Conservation (phyloP, 2,888 invertebrate genomes). For the Thecophora atra region DNA sequence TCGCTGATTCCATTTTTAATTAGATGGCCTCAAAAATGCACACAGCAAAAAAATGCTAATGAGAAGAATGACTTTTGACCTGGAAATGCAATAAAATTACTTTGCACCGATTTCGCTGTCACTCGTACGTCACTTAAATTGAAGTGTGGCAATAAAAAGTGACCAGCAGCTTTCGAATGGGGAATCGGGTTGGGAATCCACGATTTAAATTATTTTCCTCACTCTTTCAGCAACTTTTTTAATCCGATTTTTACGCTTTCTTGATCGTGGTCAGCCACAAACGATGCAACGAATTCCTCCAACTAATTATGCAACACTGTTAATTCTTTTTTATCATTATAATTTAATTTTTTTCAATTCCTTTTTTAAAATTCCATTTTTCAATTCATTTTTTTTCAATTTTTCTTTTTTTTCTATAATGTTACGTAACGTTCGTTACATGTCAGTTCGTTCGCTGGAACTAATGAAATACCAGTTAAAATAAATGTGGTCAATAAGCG, state of each 20-base stretch:
- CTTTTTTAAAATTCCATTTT: too few relatives aligned
- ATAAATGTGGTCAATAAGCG: conserved; percentile 38
- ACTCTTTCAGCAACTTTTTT: neutral
- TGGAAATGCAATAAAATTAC: neutral
- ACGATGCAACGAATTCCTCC: neutral
- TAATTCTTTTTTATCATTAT: neutral
- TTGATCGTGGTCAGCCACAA: conserved; percentile 1
- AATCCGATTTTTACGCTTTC: neutral
- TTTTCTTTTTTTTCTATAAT: too few relatives aligned
- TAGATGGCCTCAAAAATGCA: conserved; percentile 39
- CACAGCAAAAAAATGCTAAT: conserved; percentile 10
- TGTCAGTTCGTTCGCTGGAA: conserved; percentile 34
- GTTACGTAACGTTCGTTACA: too few relatives aligned
- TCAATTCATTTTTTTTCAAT: too few relatives aligned
- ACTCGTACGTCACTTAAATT: neutral
- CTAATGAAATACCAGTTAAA: conserved; percentile 43
- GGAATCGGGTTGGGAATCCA: neutral
- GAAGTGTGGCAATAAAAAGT: neutral
- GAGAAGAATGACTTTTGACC: neutral
- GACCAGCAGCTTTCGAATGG: too few relatives aligned
- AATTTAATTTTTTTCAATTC: neutral
- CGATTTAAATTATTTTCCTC: neutral
- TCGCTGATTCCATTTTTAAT: conserved; percentile 39
- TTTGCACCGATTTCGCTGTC: neutral
- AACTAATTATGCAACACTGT: conserved; percentile 1